Base-by-base conservation (phyloP, 1,140 invertebrate genomes). In the Zaprionus kolodkinae region DNA sequence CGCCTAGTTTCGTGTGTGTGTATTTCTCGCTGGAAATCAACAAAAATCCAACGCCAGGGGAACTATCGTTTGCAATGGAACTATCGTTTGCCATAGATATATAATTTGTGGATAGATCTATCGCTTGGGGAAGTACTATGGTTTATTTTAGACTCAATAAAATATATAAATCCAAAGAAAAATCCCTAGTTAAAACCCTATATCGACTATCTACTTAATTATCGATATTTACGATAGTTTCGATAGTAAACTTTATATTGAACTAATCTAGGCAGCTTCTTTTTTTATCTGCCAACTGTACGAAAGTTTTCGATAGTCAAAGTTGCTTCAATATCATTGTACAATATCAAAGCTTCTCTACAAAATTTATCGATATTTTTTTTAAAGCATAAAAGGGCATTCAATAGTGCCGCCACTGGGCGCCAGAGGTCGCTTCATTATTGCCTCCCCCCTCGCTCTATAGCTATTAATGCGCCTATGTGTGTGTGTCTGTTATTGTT, bases 361-460 rank as follows among this genome's bases (percentile, higher is more conserved):
- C 40, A 9, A 9, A 45, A 45, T n/a, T 7, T 5, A 45, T 15
- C n/a, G 7, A 45, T 17, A 45, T 6, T 45, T 45, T 6, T 45
- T 45, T 15, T 2, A 7, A 15, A 3, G 7, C 40, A 45, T 45
- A 45, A 45, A 17, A 50, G 45, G 45, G 65, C 36, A 45, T 59
- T 3, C 13, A 15, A 21, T 50, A 50, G 45, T 25, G 17, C 10
- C 10, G 17, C 10, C 45, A 50, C 17, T 50, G 17, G 10, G 17
- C 21, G 62, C 38, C 40, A 56, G 36, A 40, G 43, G 52, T 30
- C 61, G 55, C 55, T 50, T 57, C 35, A 74, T 70, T 64, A 60
- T 75, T 75, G 61, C n/a, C 71, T 70, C 45, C 59, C 55, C 55
- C 48, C 25, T 30, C 11, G 15, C 13, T 9, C 35, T 30, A 30